phyloP scores from a whole-genome alignment of 2,797 vertebrate genomes.

The Erithacus rubecula region DNA sequence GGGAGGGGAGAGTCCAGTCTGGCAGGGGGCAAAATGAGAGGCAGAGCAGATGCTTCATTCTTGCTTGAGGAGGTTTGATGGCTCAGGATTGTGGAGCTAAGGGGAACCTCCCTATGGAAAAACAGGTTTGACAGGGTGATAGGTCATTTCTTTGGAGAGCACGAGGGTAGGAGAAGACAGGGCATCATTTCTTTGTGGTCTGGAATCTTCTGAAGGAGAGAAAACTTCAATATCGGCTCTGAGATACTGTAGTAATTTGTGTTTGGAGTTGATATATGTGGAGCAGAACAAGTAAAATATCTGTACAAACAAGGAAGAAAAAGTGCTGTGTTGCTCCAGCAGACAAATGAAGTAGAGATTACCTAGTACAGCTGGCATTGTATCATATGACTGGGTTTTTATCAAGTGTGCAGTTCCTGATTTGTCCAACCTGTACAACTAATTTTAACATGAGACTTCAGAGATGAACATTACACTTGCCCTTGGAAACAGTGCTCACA shows the following conservation, averaged over 20 bases:
- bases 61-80: not conserved
- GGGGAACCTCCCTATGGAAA: not conserved
- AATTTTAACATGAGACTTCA: not conserved
- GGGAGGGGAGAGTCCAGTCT: not conserved
- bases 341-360: not conserved
- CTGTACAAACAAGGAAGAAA: not conserved
- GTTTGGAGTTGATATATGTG: rapidly evolving
- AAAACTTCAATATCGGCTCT: not conserved
- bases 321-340: not conserved
- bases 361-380: not conserved
- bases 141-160: not conserved
- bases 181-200: not conserved
- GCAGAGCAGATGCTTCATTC: not conserved
- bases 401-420: not conserved
- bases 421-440: not conserved
- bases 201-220: not conserved
- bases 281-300: not conserved
- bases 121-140: not conserved
- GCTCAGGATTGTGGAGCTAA: not conserved
- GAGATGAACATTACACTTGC: not conserved
- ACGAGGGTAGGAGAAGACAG: not conserved
- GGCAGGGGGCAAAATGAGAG: not conserved
- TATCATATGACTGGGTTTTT: not conserved
- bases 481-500: not conserved
- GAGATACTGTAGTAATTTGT: not conserved